A percentile compares a stretch with the other conserved stretches of the same genome.
These are phyloP conservation scores for Gavia stellata DNA, from an alignment of 2,113 vertebrate species.

Conservation along the genomic window DNA sequence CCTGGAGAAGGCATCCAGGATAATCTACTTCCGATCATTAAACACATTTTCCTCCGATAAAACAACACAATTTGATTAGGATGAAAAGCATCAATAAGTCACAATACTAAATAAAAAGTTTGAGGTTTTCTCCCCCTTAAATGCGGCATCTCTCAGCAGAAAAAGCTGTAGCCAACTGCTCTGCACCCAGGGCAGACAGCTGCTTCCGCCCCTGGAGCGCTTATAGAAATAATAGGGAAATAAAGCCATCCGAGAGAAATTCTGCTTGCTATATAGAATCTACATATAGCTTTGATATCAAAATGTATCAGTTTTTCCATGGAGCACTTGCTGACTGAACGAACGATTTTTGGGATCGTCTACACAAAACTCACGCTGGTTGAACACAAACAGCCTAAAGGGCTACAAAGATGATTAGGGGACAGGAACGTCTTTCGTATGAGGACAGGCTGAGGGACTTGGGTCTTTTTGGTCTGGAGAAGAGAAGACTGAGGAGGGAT, in stretches of 20 bases:
- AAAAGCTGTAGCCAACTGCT: neutral
- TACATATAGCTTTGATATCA: neutral
- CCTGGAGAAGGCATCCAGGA: neutral
- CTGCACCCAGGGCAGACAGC: neutral
- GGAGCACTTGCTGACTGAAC: neutral
- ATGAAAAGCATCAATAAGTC: neutral
- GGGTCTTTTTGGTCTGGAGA: too few relatives aligned
- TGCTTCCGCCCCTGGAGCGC: neutral
- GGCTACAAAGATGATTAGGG: too few relatives aligned
- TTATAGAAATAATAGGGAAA: neutral
- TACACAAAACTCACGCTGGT: neutral
- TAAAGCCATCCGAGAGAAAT: neutral
- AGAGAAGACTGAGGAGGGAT: too few relatives aligned
- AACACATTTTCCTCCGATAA: neutral
- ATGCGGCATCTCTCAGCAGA: neutral
- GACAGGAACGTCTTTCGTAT: too few relatives aligned
- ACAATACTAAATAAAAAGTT: neutral
- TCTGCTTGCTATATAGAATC: neutral
- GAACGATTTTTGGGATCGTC: neutral
- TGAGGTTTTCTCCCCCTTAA: rapidly evolving
- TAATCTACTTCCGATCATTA: neutral
- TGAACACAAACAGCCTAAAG: neutral
- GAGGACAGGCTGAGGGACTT: too few relatives aligned
- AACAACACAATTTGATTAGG: neutral
- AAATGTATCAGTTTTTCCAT: neutral